Evolutionary conservation across 2,888 invertebrate genomes (phyloP).

Genomic region (Tachina grossa): DNA sequence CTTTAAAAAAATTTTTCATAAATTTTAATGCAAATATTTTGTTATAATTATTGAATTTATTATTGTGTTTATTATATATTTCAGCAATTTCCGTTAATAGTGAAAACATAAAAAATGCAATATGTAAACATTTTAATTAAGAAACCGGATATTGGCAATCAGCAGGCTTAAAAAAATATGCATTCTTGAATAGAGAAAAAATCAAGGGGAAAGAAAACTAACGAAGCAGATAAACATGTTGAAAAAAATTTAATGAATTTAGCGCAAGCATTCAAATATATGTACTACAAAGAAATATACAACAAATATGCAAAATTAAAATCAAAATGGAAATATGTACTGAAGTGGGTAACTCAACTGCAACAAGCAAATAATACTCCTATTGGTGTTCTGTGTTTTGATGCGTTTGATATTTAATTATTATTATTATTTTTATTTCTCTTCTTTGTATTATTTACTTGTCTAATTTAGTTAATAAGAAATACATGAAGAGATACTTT

Average conservation of each 20-base stretch:
- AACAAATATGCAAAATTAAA: neutral
- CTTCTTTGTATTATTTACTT: no score
- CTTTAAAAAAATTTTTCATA: conserved; percentile 13
- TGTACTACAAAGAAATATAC: neutral
- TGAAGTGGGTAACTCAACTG: no score
- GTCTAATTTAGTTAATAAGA: no score
- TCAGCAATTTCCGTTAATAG: conserved; percentile 51
- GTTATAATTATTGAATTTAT: conserved; percentile 30
- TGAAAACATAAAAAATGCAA: conserved; percentile 18
- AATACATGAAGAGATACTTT: no score
- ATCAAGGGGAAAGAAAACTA: neutral
- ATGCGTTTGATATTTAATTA: no score
- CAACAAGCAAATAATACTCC: no score
- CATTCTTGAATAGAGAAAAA: conserved; percentile 5
- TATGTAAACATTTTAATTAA: conserved; percentile 65
- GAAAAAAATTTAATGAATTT: conserved; percentile 24
- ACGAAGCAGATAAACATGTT: neutral
- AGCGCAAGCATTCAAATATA: neutral
- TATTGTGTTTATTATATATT: conserved; percentile 35
- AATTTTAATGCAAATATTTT: conserved; percentile 15
- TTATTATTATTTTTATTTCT: no score
- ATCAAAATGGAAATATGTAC: no score
- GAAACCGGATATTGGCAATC: conserved; percentile 67
- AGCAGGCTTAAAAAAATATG: conserved; percentile 37
- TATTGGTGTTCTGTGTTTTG: no score